These are phyloP conservation scores for Bovichtus diacanthus DNA, from an alignment of 2,797 vertebrate species.

Conservation along the genomic window DNA sequence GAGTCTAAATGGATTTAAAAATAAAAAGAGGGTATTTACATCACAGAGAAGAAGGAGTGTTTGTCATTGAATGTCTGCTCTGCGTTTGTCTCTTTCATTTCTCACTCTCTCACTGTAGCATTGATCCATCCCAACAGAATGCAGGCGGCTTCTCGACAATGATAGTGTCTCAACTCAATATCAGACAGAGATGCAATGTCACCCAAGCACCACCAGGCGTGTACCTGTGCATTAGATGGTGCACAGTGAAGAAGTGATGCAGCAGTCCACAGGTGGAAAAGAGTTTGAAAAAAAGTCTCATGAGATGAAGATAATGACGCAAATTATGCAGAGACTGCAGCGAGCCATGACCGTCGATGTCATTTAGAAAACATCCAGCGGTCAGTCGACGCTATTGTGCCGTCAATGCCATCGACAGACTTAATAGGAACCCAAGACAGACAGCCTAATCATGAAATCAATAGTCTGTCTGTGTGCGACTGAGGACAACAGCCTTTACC, in stretches of 20 bases:
- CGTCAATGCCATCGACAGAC: conserved; percentile 61
- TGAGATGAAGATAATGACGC: conserved; percentile 15
- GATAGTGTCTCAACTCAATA: conserved; percentile 49
- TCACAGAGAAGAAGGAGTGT: conserved; percentile 71
- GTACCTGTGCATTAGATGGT: conserved; percentile 2
- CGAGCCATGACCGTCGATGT: conserved; percentile 29
- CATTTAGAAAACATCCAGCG: conserved; percentile 55
- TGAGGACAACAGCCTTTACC: conserved; percentile 50
- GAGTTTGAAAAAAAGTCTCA: conserved; percentile 3
- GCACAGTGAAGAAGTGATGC: conserved; percentile 11
- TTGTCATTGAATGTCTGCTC: conserved; percentile 46
- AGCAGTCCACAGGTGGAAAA: conserved; percentile 8
- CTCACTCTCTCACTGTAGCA: conserved; percentile 36
- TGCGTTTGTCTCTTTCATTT: conserved; percentile 34
- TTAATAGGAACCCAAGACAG: conserved; percentile 73
- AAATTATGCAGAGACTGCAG: conserved; percentile 15
- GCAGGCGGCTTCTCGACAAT: conserved; percentile 34
- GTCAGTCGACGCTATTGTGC: conserved; percentile 37
- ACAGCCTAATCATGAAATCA: conserved; percentile 75
- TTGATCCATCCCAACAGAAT: conserved; percentile 48
- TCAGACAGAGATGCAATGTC: conserved; percentile 36
- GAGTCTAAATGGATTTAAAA: conserved; percentile 76
- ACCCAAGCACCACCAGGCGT: conserved; percentile 20
- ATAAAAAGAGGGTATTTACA: conserved; percentile 76
- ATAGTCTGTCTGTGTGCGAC: conserved; percentile 68